Base-by-base conservation (phyloP, 1,140 invertebrate genomes). In the Tetranychus urticae region DNA sequence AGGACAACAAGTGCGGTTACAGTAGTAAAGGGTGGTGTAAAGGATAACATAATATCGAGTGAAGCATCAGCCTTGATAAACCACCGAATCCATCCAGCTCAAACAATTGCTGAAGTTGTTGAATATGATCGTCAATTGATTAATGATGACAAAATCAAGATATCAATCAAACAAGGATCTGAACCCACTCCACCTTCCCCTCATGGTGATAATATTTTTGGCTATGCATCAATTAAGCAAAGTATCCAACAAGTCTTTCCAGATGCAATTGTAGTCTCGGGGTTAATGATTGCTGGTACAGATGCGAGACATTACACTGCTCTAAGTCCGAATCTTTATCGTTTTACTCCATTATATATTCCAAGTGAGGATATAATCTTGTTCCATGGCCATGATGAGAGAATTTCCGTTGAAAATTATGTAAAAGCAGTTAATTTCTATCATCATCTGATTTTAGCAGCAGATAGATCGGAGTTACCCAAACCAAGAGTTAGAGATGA, bases 1-100 rank as follows among this genome's bases (percentile, higher is more conserved):
- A 68, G 77, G 62, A 79, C 78, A 2, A 77, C 77, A 5, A 78
- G 77, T 34, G 73, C 77, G 31, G 72, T 78, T 5, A 80, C 78
- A 7, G 72, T 75, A 62, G 71, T 80, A 62, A 66, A 75, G 57
- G 74, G 75, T 58, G 78, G 77, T 7, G 60, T 63, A 23, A 67
- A 68, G 75, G 68, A 72, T 10, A 80, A 80, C 70, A 74, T 79
- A 2, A 67, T 80, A n/a, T 76, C 77, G 4, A 67, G 70, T n/a
- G 64, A 68, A 4, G 78, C 77, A 12, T 69, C 65, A 52, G 78
- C 77, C 33, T 66, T 71, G 33, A 70, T 79, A 3, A 79, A 80
- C 67, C 77, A 79, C 62, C 70, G 78, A 59, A 72, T 79, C 48
- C 76, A 79, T 69, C 77, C 77, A 36, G 68, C 73, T 14, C 72